Percentiles rank a stretch among this genome's conserved stretches.
Conservation (phyloP, 2,797 vertebrate species). For the Lutjanus argentimaculatus region DNA sequence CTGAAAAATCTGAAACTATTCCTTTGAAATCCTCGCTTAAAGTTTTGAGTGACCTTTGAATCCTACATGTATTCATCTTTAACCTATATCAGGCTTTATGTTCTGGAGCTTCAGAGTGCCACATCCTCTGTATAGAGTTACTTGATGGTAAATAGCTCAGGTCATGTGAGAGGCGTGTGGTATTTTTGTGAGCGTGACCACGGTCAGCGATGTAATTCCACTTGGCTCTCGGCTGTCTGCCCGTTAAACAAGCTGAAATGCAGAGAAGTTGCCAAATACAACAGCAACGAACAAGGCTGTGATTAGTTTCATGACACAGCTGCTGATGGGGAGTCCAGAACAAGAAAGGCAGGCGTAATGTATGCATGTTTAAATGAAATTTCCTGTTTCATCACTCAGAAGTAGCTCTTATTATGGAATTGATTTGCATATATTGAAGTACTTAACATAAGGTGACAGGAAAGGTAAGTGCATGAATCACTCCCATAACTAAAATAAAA, state of each 20-base stretch:
- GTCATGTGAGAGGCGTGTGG: constrained; percentile 60
- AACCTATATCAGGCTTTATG: constrained; percentile 16
- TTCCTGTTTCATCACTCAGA: constrained; percentile 23
- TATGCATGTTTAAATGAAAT: constrained; percentile 51
- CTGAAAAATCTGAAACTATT: background rate
- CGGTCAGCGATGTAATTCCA: constrained; percentile 49
- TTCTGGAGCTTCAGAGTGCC: constrained; percentile 25
- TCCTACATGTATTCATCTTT: background rate
- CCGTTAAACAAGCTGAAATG: constrained; percentile 52
- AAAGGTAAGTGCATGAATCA: constrained; percentile 44
- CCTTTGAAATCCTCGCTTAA: background rate
- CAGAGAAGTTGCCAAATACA: constrained; percentile 63
- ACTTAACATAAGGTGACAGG: constrained; percentile 29
- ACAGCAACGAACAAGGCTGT: constrained; percentile 47
- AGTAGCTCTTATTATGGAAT: constrained; percentile 36
- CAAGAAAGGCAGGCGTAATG: constrained; percentile 14
- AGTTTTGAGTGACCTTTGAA: background rate
- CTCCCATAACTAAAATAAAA: constrained; percentile 31
- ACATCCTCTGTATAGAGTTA: constrained; percentile 58
- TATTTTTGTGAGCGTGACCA: constrained; percentile 64
- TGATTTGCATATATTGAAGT: constrained; percentile 46
- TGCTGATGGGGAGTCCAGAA: constrained; percentile 16
- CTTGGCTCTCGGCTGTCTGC: constrained; percentile 56
- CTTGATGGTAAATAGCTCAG: constrained; percentile 64
- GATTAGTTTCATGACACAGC: constrained; percentile 48